Conservation (phyloP, 2,797 vertebrate genomes). For the Cuculus canorus region DNA sequence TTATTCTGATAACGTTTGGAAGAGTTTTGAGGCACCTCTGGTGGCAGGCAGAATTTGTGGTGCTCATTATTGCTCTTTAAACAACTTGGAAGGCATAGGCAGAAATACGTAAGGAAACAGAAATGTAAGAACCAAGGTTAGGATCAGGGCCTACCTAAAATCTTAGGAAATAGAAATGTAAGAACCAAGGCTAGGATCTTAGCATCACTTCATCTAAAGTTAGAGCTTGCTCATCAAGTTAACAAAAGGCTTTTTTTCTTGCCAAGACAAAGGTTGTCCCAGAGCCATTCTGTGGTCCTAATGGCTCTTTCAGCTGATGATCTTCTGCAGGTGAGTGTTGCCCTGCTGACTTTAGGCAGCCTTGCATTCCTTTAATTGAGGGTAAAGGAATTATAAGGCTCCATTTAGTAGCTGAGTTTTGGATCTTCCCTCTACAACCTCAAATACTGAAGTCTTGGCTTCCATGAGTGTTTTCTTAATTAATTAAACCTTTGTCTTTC, state of each 20-base stretch:
- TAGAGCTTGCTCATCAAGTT: neutral
- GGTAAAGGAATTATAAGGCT: neutral
- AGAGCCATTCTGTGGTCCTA: neutral
- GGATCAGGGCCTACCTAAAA: neutral
- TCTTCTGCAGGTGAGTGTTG: neutral
- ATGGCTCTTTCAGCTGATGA: neutral
- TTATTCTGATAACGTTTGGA: neutral
- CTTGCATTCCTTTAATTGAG: neutral
- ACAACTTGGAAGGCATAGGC: neutral
- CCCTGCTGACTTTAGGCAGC: neutral
- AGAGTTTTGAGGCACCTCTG: neutral
- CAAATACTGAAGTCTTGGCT: neutral
- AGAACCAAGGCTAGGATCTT: neutral
- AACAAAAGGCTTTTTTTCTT: neutral
- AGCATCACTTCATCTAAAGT: neutral
- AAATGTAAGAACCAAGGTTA: neutral
- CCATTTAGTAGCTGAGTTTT: neutral
- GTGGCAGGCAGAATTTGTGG: neutral
- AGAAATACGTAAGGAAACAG: neutral
- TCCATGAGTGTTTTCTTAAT: neutral
- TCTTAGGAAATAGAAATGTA: neutral
- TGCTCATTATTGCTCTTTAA: neutral
- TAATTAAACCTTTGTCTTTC: neutral
- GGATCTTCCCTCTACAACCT: neutral
- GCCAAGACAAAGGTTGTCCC: neutral